Base-by-base conservation (phyloP, 2,113 vertebrate genomes). In the Gnathochromis pfefferi region DNA sequence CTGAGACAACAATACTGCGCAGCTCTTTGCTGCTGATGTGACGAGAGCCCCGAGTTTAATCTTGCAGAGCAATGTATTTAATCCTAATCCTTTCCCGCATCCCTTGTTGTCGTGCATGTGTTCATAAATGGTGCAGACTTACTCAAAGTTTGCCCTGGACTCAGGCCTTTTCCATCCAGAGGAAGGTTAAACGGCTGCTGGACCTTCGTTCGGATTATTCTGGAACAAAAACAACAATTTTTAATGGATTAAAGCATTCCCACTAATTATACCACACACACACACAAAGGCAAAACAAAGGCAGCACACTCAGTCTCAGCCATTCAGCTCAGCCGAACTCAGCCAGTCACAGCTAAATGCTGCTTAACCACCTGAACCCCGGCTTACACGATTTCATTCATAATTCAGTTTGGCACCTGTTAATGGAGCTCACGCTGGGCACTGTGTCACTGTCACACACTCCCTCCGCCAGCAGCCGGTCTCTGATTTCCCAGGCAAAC, bases 401-500 rank as follows among this genome's bases (percentile, higher is more conserved):
- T 87, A 49, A 81, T 60, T 84, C 55, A 83, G 81, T 81, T 40
- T 81, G 70, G 88, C 75, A 98, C 98, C 97, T 97, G 96, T 98
- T 98, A 89, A 98, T 98, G 93, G 98, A 98, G 95, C 97, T 98
- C 89, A 98, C 98, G 45, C 98, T 98, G 91, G 98, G 98, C 83
- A 98, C 97, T 0, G 97, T 98, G 95, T 98, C 98, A 0, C 96
- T 95, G 93, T 98, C 97, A 82, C 98, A 98, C 83, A 98, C 97
- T 0, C 97, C 97, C 86, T 98, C 98, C 0, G 98, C 96, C 92
- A 98, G 91, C 82, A 98, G 96, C 11, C 98, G 92, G 94, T 98
- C 98, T 49, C 98, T 92, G 92, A 98, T 98, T 93, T 98, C 98
- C 98, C 98, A 98, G 17, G 98, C 98, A 7, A 98, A 98, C 98